Evolutionary conservation across 2,888 invertebrate species (phyloP).

Genomic region (Nyleta sp.): DNA sequence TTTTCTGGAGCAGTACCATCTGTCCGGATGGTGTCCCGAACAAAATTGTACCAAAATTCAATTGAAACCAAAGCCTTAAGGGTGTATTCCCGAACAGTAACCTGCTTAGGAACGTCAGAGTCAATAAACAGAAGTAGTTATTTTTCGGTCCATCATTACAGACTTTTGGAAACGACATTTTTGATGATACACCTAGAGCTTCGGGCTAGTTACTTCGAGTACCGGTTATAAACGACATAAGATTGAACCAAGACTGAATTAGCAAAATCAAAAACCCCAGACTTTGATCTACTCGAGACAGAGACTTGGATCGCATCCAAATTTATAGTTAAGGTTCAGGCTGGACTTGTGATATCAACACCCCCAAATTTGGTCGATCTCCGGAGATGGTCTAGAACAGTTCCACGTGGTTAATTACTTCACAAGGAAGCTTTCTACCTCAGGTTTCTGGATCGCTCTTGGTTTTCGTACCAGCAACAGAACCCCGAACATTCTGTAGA

Average conservation of each 20-base stretch:
- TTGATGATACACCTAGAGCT: neutral
- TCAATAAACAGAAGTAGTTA: slow-evolving; percentile 1
- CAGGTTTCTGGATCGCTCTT: too few relatives aligned
- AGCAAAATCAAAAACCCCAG: neutral
- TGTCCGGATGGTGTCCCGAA: neutral
- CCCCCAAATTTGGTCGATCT: too few relatives aligned
- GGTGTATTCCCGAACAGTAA: neutral
- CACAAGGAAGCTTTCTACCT: too few relatives aligned
- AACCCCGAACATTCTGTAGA: too few relatives aligned
- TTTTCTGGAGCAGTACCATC: neutral
- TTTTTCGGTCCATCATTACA: neutral
- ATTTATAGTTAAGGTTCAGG: too few relatives aligned
- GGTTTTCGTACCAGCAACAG: too few relatives aligned
- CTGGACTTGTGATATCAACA: too few relatives aligned
- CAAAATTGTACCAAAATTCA: neutral
- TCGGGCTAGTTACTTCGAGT: neutral
- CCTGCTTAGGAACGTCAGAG: neutral
- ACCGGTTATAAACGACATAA: too few relatives aligned
- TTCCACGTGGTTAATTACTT: too few relatives aligned
- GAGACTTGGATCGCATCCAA: too few relatives aligned
- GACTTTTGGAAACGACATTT: neutral
- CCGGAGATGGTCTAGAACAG: too few relatives aligned
- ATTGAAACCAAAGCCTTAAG: slow-evolving; percentile 6
- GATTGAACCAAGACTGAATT: slow-evolving; percentile 4
- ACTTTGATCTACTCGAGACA: too few relatives aligned